Percentiles rank a stretch among this genome's conserved stretches.
Evolutionary conservation across 2,113 vertebrate species (phyloP).

Genomic region (Ochotona princeps): DNA sequence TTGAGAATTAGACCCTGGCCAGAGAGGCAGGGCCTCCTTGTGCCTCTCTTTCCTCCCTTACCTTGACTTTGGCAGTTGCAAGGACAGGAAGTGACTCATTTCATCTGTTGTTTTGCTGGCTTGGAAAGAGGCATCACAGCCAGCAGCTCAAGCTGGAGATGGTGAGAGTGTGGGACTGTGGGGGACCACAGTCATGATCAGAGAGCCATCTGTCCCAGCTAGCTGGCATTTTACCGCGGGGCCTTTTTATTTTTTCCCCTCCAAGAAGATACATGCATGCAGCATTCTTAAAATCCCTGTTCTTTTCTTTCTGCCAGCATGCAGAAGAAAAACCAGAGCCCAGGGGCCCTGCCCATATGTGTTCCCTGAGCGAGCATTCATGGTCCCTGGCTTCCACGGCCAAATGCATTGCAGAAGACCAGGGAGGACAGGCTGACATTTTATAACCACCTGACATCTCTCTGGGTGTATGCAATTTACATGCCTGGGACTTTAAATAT

Average conservation of each 20-base stretch:
- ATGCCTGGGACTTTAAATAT: slow-evolving; percentile 20
- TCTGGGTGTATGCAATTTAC: background rate
- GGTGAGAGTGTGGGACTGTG: background rate
- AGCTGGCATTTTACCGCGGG: background rate
- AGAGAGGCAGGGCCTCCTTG: background rate
- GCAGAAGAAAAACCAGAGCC: no score
- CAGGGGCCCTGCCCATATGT: background rate
- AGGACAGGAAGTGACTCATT: background rate
- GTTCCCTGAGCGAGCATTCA: accelerated
- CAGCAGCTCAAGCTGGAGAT: background rate
- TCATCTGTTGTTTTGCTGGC: background rate
- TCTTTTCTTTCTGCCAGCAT: background rate
- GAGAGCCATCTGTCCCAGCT: background rate
- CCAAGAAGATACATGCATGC: background rate
- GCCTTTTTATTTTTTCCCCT: background rate
- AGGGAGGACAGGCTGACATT: background rate
- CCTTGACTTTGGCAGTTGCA: background rate
- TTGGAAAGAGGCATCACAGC: background rate
- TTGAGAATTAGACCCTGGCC: background rate
- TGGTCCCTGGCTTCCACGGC: background rate
- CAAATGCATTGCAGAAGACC: background rate
- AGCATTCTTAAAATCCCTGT: background rate
- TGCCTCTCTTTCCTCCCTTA: background rate
- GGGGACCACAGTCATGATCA: no score
- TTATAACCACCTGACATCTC: background rate